Evolutionary conservation across 30 jellyfish, hydroid and myxozoan species (phyloP), one percentile per base, ranked within the genome.

Genomic region (Aurelia aurita complex sp. Pacific): DNA sequence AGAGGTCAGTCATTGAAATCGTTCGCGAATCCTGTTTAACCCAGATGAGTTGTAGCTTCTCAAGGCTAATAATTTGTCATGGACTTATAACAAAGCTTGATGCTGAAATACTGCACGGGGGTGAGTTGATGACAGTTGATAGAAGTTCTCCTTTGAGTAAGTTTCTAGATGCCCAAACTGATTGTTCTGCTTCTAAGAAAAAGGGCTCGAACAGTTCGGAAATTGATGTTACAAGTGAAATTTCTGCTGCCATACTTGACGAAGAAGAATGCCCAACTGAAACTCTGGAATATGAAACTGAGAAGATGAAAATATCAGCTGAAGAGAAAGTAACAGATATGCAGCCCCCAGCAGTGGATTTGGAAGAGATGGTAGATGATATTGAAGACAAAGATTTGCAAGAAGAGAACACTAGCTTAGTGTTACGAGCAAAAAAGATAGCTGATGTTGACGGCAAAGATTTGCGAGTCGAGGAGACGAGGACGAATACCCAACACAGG

Each of bases 41-140:
- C 12, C 57, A 5, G 13, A 46, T 46, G 57, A 46, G 1, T 46
- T 46, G 73, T 46, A 82, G 59, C 11, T 54, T 55, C 38, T 54
- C 83, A 13, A 69, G 79, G 50, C 57, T 84, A 54, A 68, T 84
- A 2, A 29, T 84, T n/a, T 73, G 87, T 64, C 87, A 84, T 63
- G 93, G 93, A 17, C 61, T 84, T 23, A 70, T 84, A 1, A 84
- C 93, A 54, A 84, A 84, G 76, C 85, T 84, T 12, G 76, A 73
- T 46, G 51, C 87, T 18, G n/a, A 46, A 5, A 8, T 73, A 15
- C 67, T 84, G 38, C 93, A 84, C 53, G 78, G 67, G 0, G 85
- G 62, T 23, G 85, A 43, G 23, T 10, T 0, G 60, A 13, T 32
- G 57, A 2, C 0, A 13, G 57, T 46, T 46, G 57, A 46, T 46